These are phyloP conservation scores for Trachelus troglodyta DNA, from an alignment of 2,888 invertebrate genomes.

Conservation along the genomic window DNA sequence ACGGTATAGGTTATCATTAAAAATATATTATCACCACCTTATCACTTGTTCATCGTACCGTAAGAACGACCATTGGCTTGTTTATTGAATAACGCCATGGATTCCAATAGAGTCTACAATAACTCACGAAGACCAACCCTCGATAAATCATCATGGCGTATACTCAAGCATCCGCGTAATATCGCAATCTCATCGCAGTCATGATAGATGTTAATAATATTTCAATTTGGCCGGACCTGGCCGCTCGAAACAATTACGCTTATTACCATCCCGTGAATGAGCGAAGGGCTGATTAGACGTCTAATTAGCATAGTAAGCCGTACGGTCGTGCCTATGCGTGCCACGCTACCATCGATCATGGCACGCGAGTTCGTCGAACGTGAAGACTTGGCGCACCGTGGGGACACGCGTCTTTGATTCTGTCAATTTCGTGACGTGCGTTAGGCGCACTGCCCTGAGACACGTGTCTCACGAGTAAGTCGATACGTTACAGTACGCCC, in stretches of 20 bases:
- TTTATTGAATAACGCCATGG: not conserved
- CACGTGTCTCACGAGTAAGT: not conserved
- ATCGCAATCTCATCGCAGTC: not conserved
- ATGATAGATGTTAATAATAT: conserved; percentile 15
- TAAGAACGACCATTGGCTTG: not conserved
- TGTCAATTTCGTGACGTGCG: not conserved
- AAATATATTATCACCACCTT: not conserved
- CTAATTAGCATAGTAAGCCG: conserved; percentile 50
- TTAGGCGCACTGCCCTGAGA: not conserved
- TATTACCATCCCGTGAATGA: conserved; percentile 26
- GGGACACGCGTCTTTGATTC: not conserved
- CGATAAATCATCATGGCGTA: not conserved
- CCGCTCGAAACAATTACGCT: conserved; percentile 26
- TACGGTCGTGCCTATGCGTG: conserved; percentile 37
- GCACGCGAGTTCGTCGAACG: conserved; percentile 31
- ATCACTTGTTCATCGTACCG: not conserved
- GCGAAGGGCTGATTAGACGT: conserved; percentile 49
- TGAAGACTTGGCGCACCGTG: conserved; percentile 13
- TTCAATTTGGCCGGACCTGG: conserved; percentile 15
- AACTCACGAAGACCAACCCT: not conserved
- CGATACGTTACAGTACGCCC: not conserved
- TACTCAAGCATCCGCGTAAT: not conserved
- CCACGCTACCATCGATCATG: conserved; percentile 47
- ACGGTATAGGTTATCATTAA: not conserved
- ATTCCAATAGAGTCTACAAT: not conserved